Conservation (phyloP, 2,113 vertebrate genomes). For the Pyrgilauda ruficollis region DNA sequence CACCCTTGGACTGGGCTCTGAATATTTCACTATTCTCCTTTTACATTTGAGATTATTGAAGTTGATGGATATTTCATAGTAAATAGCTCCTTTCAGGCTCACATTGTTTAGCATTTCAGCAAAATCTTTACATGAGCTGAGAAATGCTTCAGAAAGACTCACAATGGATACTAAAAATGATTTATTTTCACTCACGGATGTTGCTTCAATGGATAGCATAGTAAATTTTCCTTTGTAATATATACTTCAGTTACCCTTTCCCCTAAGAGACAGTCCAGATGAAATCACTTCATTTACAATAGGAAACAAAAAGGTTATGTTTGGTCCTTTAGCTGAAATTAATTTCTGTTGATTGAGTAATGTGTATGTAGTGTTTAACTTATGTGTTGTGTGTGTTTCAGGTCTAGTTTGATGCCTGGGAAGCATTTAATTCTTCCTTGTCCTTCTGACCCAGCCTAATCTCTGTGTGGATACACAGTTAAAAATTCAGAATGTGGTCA, state of each 20-base stretch:
- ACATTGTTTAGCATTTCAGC: background rate
- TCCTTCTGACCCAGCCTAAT: background rate
- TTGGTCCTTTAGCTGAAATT: background rate
- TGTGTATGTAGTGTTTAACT: background rate
- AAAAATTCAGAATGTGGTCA: background rate
- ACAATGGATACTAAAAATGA: background rate
- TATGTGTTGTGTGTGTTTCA: background rate
- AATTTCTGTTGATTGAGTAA: background rate
- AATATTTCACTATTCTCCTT: background rate
- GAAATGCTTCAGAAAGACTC: background rate
- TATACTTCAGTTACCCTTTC: background rate
- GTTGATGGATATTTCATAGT: background rate
- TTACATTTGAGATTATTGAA: background rate
- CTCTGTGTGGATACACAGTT: background rate
- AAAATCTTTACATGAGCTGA: background rate
- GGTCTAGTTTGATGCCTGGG: background rate
- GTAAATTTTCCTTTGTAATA: background rate
- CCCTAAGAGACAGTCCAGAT: background rate
- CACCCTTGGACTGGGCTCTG: background rate
- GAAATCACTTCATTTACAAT: background rate
- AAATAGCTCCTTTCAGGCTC: background rate
- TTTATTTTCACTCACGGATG: background rate
- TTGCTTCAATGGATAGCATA: background rate
- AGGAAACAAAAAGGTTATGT: background rate
- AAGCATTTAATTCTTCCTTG: background rate